Evolutionary conservation across 2,888 invertebrate genomes (phyloP), one percentile per base, ranked within the genome.

Genomic region (Yponomeuta malinellus): DNA sequence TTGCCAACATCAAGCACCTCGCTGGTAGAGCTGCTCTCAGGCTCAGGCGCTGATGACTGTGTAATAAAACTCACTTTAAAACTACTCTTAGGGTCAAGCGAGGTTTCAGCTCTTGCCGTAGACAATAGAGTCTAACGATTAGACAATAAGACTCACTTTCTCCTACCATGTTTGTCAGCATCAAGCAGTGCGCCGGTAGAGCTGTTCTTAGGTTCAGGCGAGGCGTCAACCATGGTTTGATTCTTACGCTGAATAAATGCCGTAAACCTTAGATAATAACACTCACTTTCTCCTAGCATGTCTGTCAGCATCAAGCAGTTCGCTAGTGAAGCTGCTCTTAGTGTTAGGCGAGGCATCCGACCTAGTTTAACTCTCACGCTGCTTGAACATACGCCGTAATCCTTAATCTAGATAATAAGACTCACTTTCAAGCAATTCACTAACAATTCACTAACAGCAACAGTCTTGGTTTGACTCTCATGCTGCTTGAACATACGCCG

Each of bases 151-250:
- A 82, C 92, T 85, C 73, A 94, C 94, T 93, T 94, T 23, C 23
- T 23, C 23, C 23, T 23, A 23, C 23, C 1, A 23, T 23, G 23
- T 23, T 23, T 23, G 23, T 23, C 23, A 23, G 94, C 93, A 68
- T 94, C 94, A 71, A 95, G 93, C 72, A 95, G 92, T 81, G 95
- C 95, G 84, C 92, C 95, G 71, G 95, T 95, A 71, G 95, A 95
- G 79, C 93, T 92, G 78, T 93, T 94, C 80, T 93, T 92, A 75
- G 92, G 84, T 93, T 92, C 33, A 75, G 93, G 84, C 77, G 88
- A 84, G 1, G 23, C 23, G 2, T 37, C 33, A 37, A 4, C 33
- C 5, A 2, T 37, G 83, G 90, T 80, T 81, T 91, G 85, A 74
- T 23, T 23, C 23, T 23, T 23, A 23, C 23, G 23, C 23, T 23